These are phyloP conservation scores for Polyommatus icarus DNA, from an alignment of 2,888 invertebrate species.

Conservation along the genomic window DNA sequence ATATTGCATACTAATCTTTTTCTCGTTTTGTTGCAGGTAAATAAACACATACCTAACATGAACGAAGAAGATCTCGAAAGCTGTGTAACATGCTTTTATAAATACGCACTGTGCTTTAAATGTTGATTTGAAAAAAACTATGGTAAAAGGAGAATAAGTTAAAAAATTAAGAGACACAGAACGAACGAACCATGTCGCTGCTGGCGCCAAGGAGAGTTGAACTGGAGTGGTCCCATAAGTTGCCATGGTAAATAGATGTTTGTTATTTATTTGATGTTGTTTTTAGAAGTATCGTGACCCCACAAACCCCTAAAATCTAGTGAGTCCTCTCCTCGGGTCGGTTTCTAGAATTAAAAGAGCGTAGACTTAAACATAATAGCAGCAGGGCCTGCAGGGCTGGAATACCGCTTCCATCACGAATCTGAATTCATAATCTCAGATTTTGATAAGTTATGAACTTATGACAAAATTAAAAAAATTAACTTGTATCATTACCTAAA, in stretches of 20 bases:
- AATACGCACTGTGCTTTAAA: constrained; percentile 24
- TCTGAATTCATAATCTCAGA: too few relatives aligned
- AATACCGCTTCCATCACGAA: too few relatives aligned
- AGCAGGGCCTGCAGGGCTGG: too few relatives aligned
- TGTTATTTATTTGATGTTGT: neutral
- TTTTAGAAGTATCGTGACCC: neutral
- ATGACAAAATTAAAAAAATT: too few relatives aligned
- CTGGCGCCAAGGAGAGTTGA: constrained; percentile 71
- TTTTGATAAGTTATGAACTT: too few relatives aligned
- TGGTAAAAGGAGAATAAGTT: neutral
- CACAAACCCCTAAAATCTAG: too few relatives aligned
- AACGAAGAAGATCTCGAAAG: constrained; percentile 12
- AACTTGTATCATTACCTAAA: too few relatives aligned
- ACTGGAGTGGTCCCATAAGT: constrained; percentile 67
- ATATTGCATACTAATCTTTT: neutral
- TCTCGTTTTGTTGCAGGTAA: constrained; percentile 25
- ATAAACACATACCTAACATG: constrained; percentile 28
- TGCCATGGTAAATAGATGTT: constrained; percentile 64
- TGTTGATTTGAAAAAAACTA: constrained; percentile 24
- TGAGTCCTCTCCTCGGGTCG: too few relatives aligned
- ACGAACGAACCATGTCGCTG: constrained; percentile 59
- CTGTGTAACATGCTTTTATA: constrained; percentile 22
- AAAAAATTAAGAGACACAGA: neutral
- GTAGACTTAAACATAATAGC: too few relatives aligned
- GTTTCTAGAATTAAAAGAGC: too few relatives aligned